Base-by-base conservation (phyloP, 2,888 invertebrate genomes). In the Sipunculus nudus region DNA sequence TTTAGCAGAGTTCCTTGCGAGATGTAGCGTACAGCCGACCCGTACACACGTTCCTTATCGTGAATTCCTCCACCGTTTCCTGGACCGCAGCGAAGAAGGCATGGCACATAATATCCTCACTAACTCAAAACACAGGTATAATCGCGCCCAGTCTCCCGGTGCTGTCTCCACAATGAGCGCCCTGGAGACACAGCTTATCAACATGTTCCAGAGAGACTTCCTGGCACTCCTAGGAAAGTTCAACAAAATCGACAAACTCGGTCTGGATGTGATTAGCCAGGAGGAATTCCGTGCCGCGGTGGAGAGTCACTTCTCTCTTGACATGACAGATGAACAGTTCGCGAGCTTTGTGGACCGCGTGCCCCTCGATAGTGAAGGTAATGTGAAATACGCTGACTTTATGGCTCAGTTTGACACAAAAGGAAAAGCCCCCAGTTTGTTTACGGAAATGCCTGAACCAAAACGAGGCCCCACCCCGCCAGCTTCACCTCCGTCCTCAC, bases 201-300 rank as follows among this genome's bases (percentile, higher is more conserved):
- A 78, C 66, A 79, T 81, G 78, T 82, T 82, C 70, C 82, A 82
- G 73, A 69, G 76, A 55, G 82, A 82, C 63, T 82, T 82, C 75
- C 70, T 82, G 19, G 73, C 78, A 5, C 71, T 82, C 6, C 71
- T 82, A 1, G 80, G 78, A 25, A 79, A 75, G 19, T 81, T 82
- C 69, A 82, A 81, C 68, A 78, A 79, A 62, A 79, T 82, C n/a
- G 83, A 83, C 66, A 77, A 76, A 39, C 66, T 79, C 23, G 78
- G 77, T 29, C 63, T 67, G 10, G 78, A 79, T 61, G 68, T 72
- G 4, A 74, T 83, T 35, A 74, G 73, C 35, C 80, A 78, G 58
- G 79, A 81, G 58, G 82, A 81, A 61, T 83, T 83, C 74, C 73
- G 81, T 8, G 81, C 82, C 3, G 82, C 79, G 35, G 77, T 83